Percentiles rank a stretch among this genome's conserved stretches.
These are phyloP conservation scores for Danaus plexippus DNA, from an alignment of 1,140 invertebrate genomes.

Conservation along the genomic window DNA sequence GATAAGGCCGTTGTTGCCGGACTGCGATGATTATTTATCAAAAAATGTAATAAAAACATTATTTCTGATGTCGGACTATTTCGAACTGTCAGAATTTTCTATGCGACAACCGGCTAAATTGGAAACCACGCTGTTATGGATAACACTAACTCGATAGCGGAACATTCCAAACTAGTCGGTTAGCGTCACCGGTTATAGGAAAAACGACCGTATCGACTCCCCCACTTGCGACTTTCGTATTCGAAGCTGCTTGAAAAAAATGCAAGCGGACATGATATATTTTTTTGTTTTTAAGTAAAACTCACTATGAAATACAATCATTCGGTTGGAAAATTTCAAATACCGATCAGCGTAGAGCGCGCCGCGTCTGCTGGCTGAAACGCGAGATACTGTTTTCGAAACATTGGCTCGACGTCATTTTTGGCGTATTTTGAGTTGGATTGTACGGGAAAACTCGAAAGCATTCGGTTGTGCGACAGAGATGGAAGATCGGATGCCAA, in stretches of 20 bases:
- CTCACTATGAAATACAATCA: slow-evolving; percentile 52
- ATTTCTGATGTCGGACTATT: slow-evolving; percentile 60
- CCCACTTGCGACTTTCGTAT: slow-evolving; percentile 62
- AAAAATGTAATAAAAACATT: slow-evolving; percentile 72
- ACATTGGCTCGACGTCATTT: slow-evolving; percentile 67
- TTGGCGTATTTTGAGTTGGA: slow-evolving; percentile 71
- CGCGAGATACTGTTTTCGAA: slow-evolving; percentile 69
- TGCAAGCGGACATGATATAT: slow-evolving; percentile 60
- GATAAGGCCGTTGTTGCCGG: slow-evolving; percentile 57
- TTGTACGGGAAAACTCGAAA: slow-evolving; percentile 70
- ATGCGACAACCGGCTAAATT: slow-evolving; percentile 43
- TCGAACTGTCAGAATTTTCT: slow-evolving; percentile 69
- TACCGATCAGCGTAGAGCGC: slow-evolving; percentile 49
- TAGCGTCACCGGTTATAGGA: slow-evolving; percentile 33
- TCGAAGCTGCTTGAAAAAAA: slow-evolving; percentile 59
- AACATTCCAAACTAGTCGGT: slow-evolving; percentile 41
- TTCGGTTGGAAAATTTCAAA: slow-evolving; percentile 66
- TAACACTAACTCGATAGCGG: slow-evolving; percentile 3
- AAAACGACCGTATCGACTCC: slow-evolving; percentile 43
- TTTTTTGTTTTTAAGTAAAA: slow-evolving; percentile 43
- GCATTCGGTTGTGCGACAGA: slow-evolving; percentile 57
- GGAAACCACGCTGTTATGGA: slow-evolving; percentile 17
- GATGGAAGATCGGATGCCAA: slow-evolving; percentile 30
- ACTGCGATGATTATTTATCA: slow-evolving; percentile 70
- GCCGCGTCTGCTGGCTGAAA: slow-evolving; percentile 52